Evolutionary conservation across 1,140 invertebrate genomes (phyloP).

Genomic region (Platyura marginata): DNA sequence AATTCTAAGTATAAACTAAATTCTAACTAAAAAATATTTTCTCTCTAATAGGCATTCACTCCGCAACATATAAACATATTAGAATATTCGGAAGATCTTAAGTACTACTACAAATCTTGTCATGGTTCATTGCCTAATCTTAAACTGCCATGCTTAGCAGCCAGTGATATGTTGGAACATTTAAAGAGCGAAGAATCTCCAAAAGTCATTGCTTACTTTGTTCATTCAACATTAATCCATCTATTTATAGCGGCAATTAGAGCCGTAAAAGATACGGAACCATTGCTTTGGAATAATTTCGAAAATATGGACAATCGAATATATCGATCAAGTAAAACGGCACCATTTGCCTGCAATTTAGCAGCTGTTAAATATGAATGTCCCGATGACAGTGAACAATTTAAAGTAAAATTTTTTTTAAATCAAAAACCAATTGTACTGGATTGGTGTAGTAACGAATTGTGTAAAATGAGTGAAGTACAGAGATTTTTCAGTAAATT

Average conservation of each 20-base stretch:
- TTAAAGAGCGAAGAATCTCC: constrained; percentile 25
- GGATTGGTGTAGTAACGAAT: constrained; percentile 34
- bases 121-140: constrained; percentile 33
- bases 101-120: constrained; percentile 40
- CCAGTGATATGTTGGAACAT: constrained; percentile 41
- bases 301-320: constrained; percentile 32
- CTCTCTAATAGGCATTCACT: too few relatives aligned
- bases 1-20: background rate
- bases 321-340: constrained; percentile 52
- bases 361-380: constrained; percentile 44
- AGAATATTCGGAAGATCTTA: constrained; percentile 43
- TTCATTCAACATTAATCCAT: constrained; percentile 43
- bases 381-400: constrained; percentile 25
- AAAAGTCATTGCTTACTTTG: constrained; percentile 51
- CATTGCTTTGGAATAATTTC: constrained; percentile 47
- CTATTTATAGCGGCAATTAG: constrained; percentile 42
- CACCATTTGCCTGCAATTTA: constrained; percentile 60
- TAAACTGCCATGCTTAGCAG: constrained; percentile 36
- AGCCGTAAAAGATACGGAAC: constrained; percentile 39
- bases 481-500: constrained; percentile 4
- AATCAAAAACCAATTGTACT: constrained; percentile 38
- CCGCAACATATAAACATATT: constrained; percentile 30
- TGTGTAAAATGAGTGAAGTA: constrained; percentile 34
- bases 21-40: too few relatives aligned
- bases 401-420: constrained; percentile 38